Percentiles rank a stretch among this genome's conserved stretches.
Conservation (phyloP, 2,888 invertebrate genomes). For the Fragum fragum region DNA sequence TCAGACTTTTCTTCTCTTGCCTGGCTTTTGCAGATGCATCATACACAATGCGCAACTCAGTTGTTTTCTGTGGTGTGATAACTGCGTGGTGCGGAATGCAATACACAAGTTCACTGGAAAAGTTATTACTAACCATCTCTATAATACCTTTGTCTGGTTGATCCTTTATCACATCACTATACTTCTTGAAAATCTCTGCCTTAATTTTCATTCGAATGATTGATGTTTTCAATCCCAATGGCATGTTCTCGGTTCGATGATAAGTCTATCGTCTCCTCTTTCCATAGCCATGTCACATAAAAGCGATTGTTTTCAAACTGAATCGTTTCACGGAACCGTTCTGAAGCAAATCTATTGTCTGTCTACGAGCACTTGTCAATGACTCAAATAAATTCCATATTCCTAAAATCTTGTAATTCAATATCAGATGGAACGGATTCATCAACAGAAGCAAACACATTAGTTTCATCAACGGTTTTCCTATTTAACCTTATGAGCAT, state of each 20-base stretch:
- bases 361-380: constrained; percentile 6
- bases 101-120: constrained; percentile 10
- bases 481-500: constrained; percentile 39
- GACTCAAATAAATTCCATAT: constrained; percentile 37
- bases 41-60: constrained; percentile 32
- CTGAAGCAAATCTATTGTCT: constrained; percentile 26
- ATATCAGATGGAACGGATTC: neutral
- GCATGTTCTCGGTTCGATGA: constrained; percentile 42
- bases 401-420: constrained; percentile 42
- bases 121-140: too few relatives aligned
- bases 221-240: constrained; percentile 35
- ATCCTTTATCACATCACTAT: constrained; percentile 38
- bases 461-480: neutral
- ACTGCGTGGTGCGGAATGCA: constrained; percentile 51
- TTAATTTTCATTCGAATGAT: constrained; percentile 20
- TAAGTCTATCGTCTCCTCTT: constrained; percentile 20
- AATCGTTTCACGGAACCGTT: constrained; percentile 33
- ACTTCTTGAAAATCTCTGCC: constrained; percentile 40
- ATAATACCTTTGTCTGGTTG: constrained; percentile 20
- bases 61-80: constrained; percentile 29
- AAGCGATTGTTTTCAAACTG: constrained; percentile 39
- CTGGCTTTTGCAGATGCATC: constrained; percentile 33
- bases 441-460: constrained; percentile 31
- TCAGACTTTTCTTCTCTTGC: constrained; percentile 25
- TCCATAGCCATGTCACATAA: constrained; percentile 51